Conservation (phyloP, 2,797 vertebrate genomes). For the Cryptoblepharus egeriae region DNA sequence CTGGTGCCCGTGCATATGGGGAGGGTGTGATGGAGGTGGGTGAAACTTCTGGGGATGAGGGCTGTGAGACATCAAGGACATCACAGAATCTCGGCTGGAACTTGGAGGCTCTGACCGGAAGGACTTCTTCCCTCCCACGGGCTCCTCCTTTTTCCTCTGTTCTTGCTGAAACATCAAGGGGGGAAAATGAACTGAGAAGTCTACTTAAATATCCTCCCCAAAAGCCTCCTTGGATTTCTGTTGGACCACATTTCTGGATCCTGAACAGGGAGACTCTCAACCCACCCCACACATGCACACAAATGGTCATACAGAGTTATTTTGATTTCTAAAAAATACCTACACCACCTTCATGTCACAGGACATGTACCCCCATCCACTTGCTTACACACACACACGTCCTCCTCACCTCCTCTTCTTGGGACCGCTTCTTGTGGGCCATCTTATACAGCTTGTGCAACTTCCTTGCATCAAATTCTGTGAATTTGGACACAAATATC, state of each 20-base stretch:
- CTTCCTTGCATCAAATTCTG: slow-evolving; percentile 96
- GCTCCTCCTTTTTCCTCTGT: slow-evolving; percentile 93
- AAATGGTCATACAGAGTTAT: neutral
- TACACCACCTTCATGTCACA: neutral
- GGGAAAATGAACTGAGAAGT: neutral
- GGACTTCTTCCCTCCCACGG: slow-evolving; percentile 81
- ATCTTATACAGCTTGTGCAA: slow-evolving; percentile 98
- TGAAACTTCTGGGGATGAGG: slow-evolving; percentile 83
- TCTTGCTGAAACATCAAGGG: slow-evolving; percentile 78
- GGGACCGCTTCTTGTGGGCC: slow-evolving; percentile 96
- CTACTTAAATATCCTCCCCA: neutral
- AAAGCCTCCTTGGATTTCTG: neutral
- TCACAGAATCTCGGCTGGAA: slow-evolving; percentile 88
- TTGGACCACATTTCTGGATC: too few relatives aligned
- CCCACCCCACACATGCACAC: too few relatives aligned
- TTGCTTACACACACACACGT: too few relatives aligned
- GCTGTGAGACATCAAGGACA: slow-evolving; percentile 81
- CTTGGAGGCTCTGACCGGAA: slow-evolving; percentile 90
- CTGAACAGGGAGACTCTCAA: too few relatives aligned
- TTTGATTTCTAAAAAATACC: neutral
- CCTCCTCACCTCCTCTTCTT: slow-evolving; percentile 90
- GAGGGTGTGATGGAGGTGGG: slow-evolving; percentile 74
- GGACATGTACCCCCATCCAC: neutral
- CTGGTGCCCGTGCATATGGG: slow-evolving; percentile 88
- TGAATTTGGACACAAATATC: slow-evolving; percentile 99